Conservation (phyloP, 64 coral and sea anemone genomes). For the Actinia tenebrosa region DNA sequence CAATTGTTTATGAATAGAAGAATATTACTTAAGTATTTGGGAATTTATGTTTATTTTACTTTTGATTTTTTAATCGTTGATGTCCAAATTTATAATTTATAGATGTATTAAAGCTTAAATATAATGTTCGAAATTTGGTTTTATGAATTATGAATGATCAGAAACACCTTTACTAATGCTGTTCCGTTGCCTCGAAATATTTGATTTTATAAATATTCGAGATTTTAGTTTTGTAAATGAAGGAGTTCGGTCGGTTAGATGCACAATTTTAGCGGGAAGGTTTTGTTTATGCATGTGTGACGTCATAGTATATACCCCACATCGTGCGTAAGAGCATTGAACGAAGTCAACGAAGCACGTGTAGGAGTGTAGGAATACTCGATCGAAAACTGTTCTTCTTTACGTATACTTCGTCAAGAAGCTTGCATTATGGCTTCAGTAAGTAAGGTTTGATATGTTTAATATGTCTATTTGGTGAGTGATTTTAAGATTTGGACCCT, state of each 20-base stretch:
- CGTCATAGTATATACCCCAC: neutral
- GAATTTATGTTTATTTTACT: no score
- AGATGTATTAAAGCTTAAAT: no score
- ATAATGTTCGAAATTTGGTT: no score
- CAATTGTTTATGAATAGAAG: no score
- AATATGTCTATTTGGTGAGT: neutral
- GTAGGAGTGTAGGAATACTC: neutral
- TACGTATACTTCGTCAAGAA: neutral
- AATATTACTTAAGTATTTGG: no score
- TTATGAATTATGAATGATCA: no score
- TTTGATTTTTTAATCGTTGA: no score
- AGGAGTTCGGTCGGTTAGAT: neutral
- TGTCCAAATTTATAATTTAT: no score
- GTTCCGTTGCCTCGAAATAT: no score
- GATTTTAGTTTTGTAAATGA: no score
- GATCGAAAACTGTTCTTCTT: neutral
- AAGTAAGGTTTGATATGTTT: neutral
- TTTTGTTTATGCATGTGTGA: neutral
- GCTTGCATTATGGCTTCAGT: neutral
- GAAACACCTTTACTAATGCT: no score
- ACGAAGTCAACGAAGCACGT: neutral
- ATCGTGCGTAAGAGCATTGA: neutral
- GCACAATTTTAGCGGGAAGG: neutral
- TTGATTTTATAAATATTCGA: no score
- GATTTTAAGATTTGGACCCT: neutral